phyloP scores from a whole-genome alignment of 2,797 vertebrate genomes.

The Momotus momota region DNA sequence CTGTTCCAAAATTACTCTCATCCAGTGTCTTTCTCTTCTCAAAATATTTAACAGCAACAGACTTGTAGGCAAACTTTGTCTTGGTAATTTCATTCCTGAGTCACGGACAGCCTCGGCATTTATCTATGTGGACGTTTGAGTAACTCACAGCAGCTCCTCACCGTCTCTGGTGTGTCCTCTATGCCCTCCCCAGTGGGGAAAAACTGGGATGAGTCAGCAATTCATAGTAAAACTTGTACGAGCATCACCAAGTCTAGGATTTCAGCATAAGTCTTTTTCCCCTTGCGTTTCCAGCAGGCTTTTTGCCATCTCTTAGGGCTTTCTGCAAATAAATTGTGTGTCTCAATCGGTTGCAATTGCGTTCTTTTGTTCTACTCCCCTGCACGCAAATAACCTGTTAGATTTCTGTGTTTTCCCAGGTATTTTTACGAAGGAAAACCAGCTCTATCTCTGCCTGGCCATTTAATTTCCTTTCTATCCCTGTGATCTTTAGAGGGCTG shows the following conservation, averaged over 20 bases:
- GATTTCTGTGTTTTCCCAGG: not conserved
- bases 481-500: constrained; percentile 12
- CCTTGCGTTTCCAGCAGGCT: not conserved
- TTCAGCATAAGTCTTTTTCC: not conserved
- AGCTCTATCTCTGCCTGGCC: not conserved
- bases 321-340: not conserved
- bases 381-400: not conserved
- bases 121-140: not conserved
- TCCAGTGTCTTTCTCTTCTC: not conserved
- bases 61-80: not conserved
- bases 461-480: constrained; percentile 1
- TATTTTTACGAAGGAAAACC: not conserved
- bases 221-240: not conserved
- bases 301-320: constrained; percentile 7
- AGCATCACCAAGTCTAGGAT: not conserved
- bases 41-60: not conserved
- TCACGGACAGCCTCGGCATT: fast-evolving
- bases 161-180: not conserved
- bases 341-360: not conserved
- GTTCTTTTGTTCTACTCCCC: not conserved
- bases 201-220: not conserved
- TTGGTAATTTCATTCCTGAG: not conserved
- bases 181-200: not conserved
- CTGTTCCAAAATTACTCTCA: not conserved
- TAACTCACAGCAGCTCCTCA: not conserved